phyloP scores from a whole-genome alignment of 2,113 vertebrate species.

The Protomyctophum bolini region DNA sequence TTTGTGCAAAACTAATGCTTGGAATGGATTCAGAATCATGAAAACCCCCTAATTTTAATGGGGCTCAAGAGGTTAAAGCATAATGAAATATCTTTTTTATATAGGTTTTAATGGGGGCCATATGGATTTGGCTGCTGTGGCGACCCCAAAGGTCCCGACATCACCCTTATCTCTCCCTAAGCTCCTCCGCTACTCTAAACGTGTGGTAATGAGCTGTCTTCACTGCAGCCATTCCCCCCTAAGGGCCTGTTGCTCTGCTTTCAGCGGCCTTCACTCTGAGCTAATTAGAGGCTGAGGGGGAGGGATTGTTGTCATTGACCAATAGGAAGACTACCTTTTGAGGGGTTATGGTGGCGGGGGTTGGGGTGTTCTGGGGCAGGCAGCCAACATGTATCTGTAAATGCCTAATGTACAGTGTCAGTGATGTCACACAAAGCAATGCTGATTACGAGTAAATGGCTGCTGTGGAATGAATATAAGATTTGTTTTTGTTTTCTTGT shows the following conservation, averaged over 20 bases:
- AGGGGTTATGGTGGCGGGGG: too few relatives aligned
- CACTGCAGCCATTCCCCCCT: background rate
- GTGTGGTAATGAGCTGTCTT: background rate
- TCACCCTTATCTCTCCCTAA: background rate
- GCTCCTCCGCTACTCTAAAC: background rate
- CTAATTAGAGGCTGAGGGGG: slow-evolving; percentile 14
- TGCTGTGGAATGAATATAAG: too few relatives aligned
- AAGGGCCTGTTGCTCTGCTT: slow-evolving; percentile 17
- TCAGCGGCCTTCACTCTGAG: background rate
- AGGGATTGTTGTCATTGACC: background rate
- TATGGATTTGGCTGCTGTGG: background rate
- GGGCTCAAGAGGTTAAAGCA: too few relatives aligned
- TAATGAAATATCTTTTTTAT: background rate
- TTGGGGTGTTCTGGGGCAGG: too few relatives aligned
- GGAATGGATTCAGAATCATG: too few relatives aligned
- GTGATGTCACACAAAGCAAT: too few relatives aligned
- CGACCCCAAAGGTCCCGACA: background rate
- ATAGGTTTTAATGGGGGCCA: background rate
- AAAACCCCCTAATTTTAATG: too few relatives aligned
- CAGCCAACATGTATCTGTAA: too few relatives aligned
- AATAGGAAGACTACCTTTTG: background rate
- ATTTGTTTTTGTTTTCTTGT: too few relatives aligned
- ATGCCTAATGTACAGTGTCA: too few relatives aligned
- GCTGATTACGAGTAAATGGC: too few relatives aligned
- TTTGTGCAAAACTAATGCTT: too few relatives aligned